Conservation (phyloP, 2,888 invertebrate genomes). For the Troides aeacus region DNA sequence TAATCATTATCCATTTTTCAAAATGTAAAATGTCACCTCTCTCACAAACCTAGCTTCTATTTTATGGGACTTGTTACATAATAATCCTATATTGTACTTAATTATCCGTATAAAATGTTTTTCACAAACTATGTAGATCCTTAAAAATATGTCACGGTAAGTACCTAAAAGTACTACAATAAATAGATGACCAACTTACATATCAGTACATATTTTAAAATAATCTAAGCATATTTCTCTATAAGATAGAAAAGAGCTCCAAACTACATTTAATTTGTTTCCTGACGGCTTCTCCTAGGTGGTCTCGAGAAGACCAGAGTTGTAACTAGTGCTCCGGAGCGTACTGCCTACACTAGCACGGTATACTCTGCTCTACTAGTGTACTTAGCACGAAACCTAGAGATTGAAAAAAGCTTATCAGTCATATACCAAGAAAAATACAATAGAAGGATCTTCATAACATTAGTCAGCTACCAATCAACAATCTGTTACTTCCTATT, state of each 20-base stretch:
- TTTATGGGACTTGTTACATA: slow-evolving; percentile 59
- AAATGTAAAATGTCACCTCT: slow-evolving; percentile 55
- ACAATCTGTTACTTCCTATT: slow-evolving; percentile 45
- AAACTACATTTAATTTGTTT: slow-evolving; percentile 67
- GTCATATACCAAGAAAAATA: slow-evolving; percentile 56
- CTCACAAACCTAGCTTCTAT: slow-evolving; percentile 64
- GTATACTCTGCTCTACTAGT: slow-evolving; percentile 78
- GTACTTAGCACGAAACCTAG: slow-evolving; percentile 81
- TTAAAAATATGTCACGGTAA: slow-evolving; percentile 71
- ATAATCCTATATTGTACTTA: slow-evolving; percentile 76
- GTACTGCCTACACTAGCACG: slow-evolving; percentile 80
- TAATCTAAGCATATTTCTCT: slow-evolving; percentile 67
- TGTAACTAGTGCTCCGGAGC: slow-evolving; percentile 79
- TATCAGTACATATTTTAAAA: slow-evolving; percentile 69
- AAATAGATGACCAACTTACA: slow-evolving; percentile 77
- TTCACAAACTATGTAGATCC: slow-evolving; percentile 67
- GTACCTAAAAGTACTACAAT: slow-evolving; percentile 77
- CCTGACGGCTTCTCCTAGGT: slow-evolving; percentile 76
- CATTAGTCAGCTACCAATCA: slow-evolving; percentile 62
- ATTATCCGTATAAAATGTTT: slow-evolving; percentile 61
- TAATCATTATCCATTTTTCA: slow-evolving; percentile 52
- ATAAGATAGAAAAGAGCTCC: slow-evolving; percentile 62
- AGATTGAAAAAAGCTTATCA: slow-evolving; percentile 78
- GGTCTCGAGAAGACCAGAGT: slow-evolving; percentile 75
- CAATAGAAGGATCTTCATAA: slow-evolving; percentile 69